Conservation (phyloP, 2,888 invertebrate genomes). For the Ptilodon capucinus region DNA sequence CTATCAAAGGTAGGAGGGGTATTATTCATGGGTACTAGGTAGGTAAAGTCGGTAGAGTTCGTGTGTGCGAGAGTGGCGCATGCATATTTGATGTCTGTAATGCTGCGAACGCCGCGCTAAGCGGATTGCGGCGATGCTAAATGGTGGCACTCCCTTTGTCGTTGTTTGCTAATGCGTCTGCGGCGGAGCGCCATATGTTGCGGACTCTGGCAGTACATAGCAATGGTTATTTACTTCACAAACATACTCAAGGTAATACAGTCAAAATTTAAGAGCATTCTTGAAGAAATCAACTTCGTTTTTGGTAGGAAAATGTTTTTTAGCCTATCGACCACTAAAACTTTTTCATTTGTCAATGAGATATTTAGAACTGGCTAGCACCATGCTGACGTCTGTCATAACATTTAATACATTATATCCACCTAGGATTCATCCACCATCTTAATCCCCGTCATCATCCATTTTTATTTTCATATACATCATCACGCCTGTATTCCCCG, state of each 20-base stretch:
- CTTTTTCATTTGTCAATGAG: no score
- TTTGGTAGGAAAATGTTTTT: no score
- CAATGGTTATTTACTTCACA: slow-evolving; percentile 9
- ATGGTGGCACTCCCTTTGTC: slow-evolving; percentile 63
- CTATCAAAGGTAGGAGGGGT: slow-evolving; percentile 12
- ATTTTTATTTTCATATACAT: no score
- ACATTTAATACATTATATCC: no score
- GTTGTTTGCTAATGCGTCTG: slow-evolving; percentile 35
- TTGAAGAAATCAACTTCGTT: no score
- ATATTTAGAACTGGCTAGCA: no score
- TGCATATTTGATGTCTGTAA: slow-evolving; percentile 72
- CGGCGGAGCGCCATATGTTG: slow-evolving; percentile 15
- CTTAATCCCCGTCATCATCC: no score
- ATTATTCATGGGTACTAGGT: slow-evolving; percentile 5
- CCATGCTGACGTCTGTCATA: no score
- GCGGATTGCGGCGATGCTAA: slow-evolving; percentile 64
- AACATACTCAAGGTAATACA: neutral
- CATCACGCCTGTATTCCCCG: no score
- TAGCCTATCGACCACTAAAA: no score
- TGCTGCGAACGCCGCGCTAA: slow-evolving; percentile 46
- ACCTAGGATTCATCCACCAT: no score
- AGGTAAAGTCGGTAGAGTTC: slow-evolving; percentile 10
- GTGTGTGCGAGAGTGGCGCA: slow-evolving; percentile 54
- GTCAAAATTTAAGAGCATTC: no score
- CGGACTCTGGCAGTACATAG: slow-evolving; percentile 19